Percentiles rank a stretch among this genome's conserved stretches.
These are phyloP conservation scores for Coluber constrictor DNA, from an alignment of 2,797 vertebrate genomes.

Conservation along the genomic window DNA sequence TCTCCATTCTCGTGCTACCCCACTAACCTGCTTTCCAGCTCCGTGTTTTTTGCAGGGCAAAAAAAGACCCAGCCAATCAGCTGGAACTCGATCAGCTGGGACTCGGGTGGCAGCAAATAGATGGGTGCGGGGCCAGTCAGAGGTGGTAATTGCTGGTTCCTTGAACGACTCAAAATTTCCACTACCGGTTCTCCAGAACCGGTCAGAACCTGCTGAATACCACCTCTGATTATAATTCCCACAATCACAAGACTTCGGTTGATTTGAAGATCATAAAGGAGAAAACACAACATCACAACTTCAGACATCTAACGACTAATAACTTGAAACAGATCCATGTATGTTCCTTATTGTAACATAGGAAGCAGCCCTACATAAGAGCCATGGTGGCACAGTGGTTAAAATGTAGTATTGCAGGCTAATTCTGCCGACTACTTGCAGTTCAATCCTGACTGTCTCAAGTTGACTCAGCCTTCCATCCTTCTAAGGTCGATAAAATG, in stretches of 20 bases:
- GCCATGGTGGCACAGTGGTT: neutral
- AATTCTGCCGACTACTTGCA: neutral
- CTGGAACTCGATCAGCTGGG: too few relatives aligned
- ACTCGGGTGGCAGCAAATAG: too few relatives aligned
- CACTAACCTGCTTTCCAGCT: too few relatives aligned
- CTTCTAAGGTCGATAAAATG: neutral
- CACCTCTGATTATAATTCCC: neutral
- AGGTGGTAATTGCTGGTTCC: too few relatives aligned
- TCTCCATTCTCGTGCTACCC: too few relatives aligned
- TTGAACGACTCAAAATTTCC: too few relatives aligned
- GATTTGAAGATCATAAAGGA: neutral
- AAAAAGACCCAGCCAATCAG: too few relatives aligned
- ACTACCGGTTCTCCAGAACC: too few relatives aligned
- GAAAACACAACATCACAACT: neutral
- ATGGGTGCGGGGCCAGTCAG: too few relatives aligned
- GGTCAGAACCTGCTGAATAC: too few relatives aligned
- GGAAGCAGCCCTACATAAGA: neutral
- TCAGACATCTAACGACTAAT: neutral
- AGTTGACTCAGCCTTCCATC: neutral
- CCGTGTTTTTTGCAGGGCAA: too few relatives aligned
- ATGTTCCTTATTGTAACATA: neutral
- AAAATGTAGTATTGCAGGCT: neutral
- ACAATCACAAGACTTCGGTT: neutral
- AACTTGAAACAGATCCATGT: neutral
- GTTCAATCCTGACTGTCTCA: neutral